A percentile compares a stretch with the other conserved stretches of the same genome.
phyloP scores from a whole-genome alignment of 2,113 vertebrate genomes.

The Cnemophilus loriae region DNA sequence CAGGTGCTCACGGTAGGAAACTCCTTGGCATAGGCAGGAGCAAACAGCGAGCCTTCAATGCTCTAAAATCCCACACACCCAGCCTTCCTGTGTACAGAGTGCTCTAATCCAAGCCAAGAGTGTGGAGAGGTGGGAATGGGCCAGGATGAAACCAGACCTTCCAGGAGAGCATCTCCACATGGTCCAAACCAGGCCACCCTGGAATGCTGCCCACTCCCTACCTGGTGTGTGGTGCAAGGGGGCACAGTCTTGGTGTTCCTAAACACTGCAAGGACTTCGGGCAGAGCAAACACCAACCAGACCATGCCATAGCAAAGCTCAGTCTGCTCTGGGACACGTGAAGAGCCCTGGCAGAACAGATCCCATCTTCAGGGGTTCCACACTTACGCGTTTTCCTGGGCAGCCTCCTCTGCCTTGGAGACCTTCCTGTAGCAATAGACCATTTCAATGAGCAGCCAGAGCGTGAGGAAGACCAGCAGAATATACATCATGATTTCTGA shows the following conservation, averaged over 20 bases:
- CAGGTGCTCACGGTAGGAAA: neutral
- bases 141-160: neutral
- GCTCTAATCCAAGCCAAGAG: neutral
- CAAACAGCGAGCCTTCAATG: neutral
- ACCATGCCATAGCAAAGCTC: fast-evolving
- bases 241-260: neutral
- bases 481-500: slow-evolving; percentile 99
- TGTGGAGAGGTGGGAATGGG: neutral
- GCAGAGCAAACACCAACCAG: neutral
- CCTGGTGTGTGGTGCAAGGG: fast-evolving
- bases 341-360: neutral
- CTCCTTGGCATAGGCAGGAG: neutral
- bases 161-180: neutral
- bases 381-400: slow-evolving; percentile 91
- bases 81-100: neutral
- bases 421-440: slow-evolving; percentile 98
- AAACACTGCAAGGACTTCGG: neutral
- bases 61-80: neutral
- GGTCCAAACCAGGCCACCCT: fast-evolving
- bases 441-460: slow-evolving; percentile 96
- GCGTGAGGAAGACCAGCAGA: slow-evolving; percentile 92
- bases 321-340: fast-evolving
- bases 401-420: slow-evolving; percentile 89
- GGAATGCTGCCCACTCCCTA: fast-evolving
- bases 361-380: neutral